Evolutionary conservation across 37 sponge, comb jelly and placozoan genomes (phyloP).

Genomic region (Cladorhizidae sp.): DNA sequence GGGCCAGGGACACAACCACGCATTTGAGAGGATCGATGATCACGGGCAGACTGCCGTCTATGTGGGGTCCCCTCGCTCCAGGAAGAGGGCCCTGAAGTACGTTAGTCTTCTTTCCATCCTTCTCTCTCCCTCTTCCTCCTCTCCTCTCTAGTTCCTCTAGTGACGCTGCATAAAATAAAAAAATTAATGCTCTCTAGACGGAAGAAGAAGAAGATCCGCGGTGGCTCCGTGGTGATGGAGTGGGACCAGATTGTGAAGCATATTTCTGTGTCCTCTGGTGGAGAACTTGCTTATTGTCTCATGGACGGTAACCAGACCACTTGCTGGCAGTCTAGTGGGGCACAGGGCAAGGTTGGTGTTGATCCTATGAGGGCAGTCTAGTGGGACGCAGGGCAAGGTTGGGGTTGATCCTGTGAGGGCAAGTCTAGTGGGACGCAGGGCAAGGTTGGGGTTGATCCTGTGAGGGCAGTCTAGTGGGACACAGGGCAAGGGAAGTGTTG

Average conservation of each 20-base stretch:
- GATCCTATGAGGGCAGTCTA: no score
- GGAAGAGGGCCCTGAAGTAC: slow-evolving; percentile 24
- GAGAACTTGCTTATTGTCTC: slow-evolving; percentile 56
- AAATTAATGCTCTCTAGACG: background rate
- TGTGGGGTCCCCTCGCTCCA: slow-evolving; percentile 65
- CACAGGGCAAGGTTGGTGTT: slow-evolving; percentile 79
- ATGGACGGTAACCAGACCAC: slow-evolving; percentile 71
- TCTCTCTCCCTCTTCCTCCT: background rate
- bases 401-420: no score
- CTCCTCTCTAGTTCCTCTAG: background rate
- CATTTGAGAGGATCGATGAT: slow-evolving; percentile 85
- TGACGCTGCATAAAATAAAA: no score
- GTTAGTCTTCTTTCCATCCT: background rate
- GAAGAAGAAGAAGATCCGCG: slow-evolving; percentile 75
- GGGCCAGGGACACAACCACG: slow-evolving; percentile 80
- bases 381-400: no score
- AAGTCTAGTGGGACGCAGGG: slow-evolving; percentile 91
- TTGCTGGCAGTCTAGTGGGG: slow-evolving; percentile 93
- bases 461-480: no score
- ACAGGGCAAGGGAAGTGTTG: no score
- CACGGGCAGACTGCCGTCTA: slow-evolving; percentile 74
- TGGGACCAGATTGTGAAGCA: slow-evolving; percentile 85
- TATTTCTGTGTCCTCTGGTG: slow-evolving; percentile 76
- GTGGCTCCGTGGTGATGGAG: slow-evolving; percentile 82
- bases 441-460: slow-evolving; percentile 45